Conservation (phyloP, 2,113 vertebrate species). For the Esox niger region DNA sequence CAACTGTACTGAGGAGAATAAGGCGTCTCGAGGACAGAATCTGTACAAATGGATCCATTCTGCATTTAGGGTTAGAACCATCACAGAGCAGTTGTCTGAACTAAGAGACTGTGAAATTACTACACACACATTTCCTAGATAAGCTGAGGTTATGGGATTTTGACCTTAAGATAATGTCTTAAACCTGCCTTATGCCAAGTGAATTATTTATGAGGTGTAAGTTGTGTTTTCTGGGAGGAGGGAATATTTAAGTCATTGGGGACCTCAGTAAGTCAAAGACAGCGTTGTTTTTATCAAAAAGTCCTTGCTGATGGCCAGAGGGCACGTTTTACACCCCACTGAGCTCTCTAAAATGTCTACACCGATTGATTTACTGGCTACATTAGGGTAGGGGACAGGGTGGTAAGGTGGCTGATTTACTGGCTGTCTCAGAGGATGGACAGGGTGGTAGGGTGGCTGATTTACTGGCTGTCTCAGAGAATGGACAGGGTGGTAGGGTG, state of each 20-base stretch:
- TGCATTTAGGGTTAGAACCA: slow-evolving; percentile 8
- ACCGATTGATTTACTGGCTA: slow-evolving; percentile 42
- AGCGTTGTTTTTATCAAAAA: slow-evolving; percentile 53
- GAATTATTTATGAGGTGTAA: background rate
- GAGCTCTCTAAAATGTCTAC: slow-evolving; percentile 43
- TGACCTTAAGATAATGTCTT: slow-evolving; percentile 27
- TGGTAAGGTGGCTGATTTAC: background rate
- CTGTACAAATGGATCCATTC: slow-evolving; percentile 7
- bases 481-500: no score
- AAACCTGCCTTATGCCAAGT: slow-evolving; percentile 8
- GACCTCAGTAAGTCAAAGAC: slow-evolving; percentile 22
- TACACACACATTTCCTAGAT: slow-evolving; percentile 19
- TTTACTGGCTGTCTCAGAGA: no score
- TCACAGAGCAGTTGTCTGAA: slow-evolving; percentile 22
- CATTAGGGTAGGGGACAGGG: slow-evolving; percentile 12
- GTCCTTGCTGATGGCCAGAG: slow-evolving; percentile 37
- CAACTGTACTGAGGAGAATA: background rate
- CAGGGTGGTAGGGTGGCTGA: no score
- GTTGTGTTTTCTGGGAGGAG: slow-evolving; percentile 21
- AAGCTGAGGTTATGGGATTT: slow-evolving; percentile 39
- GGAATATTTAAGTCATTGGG: slow-evolving; percentile 26
- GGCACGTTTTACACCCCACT: slow-evolving; percentile 40
- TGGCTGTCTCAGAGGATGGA: no score
- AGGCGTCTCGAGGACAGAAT: background rate
- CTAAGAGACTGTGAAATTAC: slow-evolving; percentile 2